Evolutionary conservation across 2,113 vertebrate species (phyloP), one percentile per base, ranked within the genome.

Genomic region (Trochalopteron elliotii): DNA sequence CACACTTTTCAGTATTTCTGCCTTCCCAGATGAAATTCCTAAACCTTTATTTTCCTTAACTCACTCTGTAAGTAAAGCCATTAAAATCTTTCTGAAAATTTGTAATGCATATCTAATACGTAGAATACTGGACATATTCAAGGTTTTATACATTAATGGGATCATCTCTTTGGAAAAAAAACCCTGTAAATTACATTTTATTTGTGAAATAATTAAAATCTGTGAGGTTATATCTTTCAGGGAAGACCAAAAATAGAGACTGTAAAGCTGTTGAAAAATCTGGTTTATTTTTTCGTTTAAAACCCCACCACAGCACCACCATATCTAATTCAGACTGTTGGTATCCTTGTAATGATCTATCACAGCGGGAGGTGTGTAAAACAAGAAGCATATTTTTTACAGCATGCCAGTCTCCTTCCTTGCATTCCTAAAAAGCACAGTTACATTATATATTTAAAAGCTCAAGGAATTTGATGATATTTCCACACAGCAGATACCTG

Each of bases 381-480:
- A 87, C 90, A 84, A 84, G 84, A 47, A 67, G 44, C 40, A 8
- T 82, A 31, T 90, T 85, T 87, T 85, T 87, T 90, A 33, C 28
- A 65, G 39, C 2, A 3, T 69, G 67, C 61, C 79, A 76, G 3
- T 93, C 90, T 94, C 49, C 45, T 91, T 82, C 47, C 70, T 89
- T 2, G 1, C 4, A 0, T 89, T 88, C 78, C 75, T 90, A n/a
- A 94, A 96, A 94, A 90, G 78, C 78, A 14, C 61, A 52, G 84
- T 87, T 79, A n/a, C 67, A 27, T 92, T 93, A 40, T 40, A 33
- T 83, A 90, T 96, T 91, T 85, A 96, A 95, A 87, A 57, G 67
- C 49, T 74, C 55, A 33, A 90, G 79, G 90, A 90, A 80, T 57
- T 60, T 24, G 31, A 55, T 93, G 52, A 4, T 79, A 39, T 76